These are phyloP conservation scores for Orchestes rusci DNA, from an alignment of 2,888 invertebrate species.

Conservation along the genomic window DNA sequence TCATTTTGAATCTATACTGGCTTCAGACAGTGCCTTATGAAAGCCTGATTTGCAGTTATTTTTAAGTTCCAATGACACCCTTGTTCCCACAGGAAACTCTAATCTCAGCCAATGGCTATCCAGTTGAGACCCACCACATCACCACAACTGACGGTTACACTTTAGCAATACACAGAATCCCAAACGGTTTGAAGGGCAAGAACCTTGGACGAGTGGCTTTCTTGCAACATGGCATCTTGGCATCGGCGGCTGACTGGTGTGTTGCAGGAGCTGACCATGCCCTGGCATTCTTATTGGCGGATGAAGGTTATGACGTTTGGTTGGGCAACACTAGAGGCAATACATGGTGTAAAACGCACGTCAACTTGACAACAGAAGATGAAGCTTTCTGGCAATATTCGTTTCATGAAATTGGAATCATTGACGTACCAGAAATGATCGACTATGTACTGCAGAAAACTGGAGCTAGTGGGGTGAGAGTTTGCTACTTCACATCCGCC, in stretches of 20 bases:
- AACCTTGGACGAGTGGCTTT: slow-evolving; percentile 39
- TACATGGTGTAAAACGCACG: slow-evolving; percentile 29
- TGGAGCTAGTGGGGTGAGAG: slow-evolving; percentile 38
- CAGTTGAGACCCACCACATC: slow-evolving; percentile 41
- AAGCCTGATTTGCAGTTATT: too few relatives aligned
- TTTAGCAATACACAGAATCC: slow-evolving; percentile 50
- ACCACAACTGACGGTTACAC: slow-evolving; percentile 53
- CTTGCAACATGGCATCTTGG: slow-evolving; percentile 50
- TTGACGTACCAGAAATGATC: slow-evolving; percentile 77
- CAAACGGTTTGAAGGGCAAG: slow-evolving; percentile 38
- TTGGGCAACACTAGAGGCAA: slow-evolving; percentile 35
- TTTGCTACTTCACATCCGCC: too few relatives aligned
- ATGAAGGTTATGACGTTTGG: slow-evolving; percentile 37
- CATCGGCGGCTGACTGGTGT: slow-evolving; percentile 50
- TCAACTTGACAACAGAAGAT: slow-evolving; percentile 28
- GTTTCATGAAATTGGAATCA: slow-evolving; percentile 75
- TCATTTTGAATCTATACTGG: too few relatives aligned
- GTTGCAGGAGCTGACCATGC: slow-evolving; percentile 46
- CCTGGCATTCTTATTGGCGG: slow-evolving; percentile 35
- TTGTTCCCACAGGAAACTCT: slow-evolving; percentile 38
- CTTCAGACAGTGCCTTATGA: too few relatives aligned
- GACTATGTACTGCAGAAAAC: slow-evolving; percentile 60
- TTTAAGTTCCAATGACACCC: too few relatives aligned
- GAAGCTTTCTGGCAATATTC: slow-evolving; percentile 48
- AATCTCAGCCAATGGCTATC: slow-evolving; percentile 42